A percentile compares a stretch with the other conserved stretches of the same genome.
Conservation (phyloP, 2,113 vertebrate species). For the Diphyllodes magnificus region DNA sequence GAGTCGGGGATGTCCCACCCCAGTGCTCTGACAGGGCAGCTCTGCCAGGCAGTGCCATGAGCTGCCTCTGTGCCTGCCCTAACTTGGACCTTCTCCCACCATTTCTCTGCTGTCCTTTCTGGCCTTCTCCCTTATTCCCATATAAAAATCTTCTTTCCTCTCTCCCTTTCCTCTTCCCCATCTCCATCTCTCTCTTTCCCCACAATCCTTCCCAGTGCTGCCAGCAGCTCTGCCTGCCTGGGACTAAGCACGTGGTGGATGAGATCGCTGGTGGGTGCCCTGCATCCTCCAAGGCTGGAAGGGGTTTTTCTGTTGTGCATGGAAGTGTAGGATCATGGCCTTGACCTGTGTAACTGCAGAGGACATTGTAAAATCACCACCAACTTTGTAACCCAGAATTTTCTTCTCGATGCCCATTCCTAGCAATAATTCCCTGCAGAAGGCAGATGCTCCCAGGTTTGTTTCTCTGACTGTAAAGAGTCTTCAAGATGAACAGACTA, state of each 20-base stretch:
- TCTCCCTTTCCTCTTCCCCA: not conserved
- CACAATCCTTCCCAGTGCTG: not conserved
- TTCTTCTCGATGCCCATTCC: not conserved
- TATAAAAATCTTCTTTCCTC: not conserved
- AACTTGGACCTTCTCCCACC: not conserved
- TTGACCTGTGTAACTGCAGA: not conserved
- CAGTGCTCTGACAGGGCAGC: not conserved
- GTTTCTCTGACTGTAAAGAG: not conserved
- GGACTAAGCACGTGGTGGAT: not conserved
- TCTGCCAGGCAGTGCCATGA: not conserved
- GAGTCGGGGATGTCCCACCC: not conserved
- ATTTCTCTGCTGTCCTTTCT: not conserved
- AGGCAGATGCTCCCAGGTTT: not conserved
- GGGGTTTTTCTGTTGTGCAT: not conserved
- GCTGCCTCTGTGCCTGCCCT: not conserved
- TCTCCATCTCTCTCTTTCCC: not conserved
- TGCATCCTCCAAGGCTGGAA: not conserved
- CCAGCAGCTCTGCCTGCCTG: not conserved
- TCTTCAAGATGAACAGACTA: not conserved
- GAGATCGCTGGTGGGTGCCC: not conserved
- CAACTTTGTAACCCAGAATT: not conserved
- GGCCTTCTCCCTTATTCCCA: not conserved
- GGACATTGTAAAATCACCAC: not conserved
- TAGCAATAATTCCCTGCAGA: not conserved
- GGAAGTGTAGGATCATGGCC: not conserved